These are phyloP conservation scores for Amiota minor DNA, from an alignment of 2,888 invertebrate genomes.

Conservation along the genomic window DNA sequence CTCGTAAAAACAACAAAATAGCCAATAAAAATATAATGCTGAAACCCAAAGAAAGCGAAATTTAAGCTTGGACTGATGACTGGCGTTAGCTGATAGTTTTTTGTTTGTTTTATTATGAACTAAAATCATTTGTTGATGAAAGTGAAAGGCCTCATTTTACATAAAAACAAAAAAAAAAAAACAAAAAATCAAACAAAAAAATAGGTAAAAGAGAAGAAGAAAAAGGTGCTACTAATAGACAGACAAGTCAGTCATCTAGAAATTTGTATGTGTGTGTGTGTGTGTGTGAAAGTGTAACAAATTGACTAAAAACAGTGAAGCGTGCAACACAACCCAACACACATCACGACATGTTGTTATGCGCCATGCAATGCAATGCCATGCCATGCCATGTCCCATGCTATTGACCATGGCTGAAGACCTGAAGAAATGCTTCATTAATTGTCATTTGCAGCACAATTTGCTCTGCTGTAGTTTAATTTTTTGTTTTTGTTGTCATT, in stretches of 20 bases:
- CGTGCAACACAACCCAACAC: too few relatives aligned
- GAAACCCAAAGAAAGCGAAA: conserved; percentile 18
- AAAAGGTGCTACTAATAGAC: background rate
- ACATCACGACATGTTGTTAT: too few relatives aligned
- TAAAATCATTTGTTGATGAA: background rate
- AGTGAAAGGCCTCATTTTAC: conserved; percentile 18
- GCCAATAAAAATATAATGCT: background rate
- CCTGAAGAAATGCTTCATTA: background rate
- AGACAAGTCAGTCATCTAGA: background rate
- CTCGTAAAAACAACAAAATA: too few relatives aligned
- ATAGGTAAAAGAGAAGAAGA: background rate
- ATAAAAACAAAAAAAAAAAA: too few relatives aligned
- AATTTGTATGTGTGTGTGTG: background rate
- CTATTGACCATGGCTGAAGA: too few relatives aligned
- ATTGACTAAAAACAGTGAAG: too few relatives aligned
- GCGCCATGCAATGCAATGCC: too few relatives aligned
- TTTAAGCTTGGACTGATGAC: background rate
- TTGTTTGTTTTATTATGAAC: background rate
- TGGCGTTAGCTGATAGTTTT: background rate
- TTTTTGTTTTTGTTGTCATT: background rate
- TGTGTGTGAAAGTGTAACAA: too few relatives aligned
- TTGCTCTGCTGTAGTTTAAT: background rate
- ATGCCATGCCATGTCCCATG: too few relatives aligned
- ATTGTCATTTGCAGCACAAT: conserved; percentile 17
- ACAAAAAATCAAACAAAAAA: too few relatives aligned